phyloP scores from a whole-genome alignment of 2,888 invertebrate genomes.

The Eristalis intricaria region DNA sequence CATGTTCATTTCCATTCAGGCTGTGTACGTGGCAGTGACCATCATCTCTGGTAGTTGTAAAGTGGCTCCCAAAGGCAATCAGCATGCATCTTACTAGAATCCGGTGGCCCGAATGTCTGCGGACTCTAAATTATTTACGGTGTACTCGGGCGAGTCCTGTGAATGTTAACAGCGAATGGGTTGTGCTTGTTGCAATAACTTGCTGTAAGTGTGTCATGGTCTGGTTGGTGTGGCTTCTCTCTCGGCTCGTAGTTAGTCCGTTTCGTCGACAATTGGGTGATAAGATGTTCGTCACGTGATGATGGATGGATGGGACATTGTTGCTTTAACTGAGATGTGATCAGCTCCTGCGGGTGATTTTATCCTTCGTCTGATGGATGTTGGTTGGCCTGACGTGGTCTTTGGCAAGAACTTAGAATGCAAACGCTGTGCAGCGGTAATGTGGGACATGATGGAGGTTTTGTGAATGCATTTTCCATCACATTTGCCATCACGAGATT shows the following conservation, averaged over 20 bases:
- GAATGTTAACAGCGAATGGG: constrained; percentile 63
- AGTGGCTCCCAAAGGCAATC: constrained; percentile 72
- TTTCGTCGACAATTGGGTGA: constrained; percentile 49
- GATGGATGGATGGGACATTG: constrained; percentile 15
- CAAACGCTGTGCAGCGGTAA: neutral
- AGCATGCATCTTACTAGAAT: constrained; percentile 69
- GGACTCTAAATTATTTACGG: constrained; percentile 63
- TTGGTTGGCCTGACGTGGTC: too few species aligned
- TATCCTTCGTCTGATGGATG: neutral
- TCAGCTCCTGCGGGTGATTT: neutral
- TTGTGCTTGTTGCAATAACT: constrained; percentile 66
- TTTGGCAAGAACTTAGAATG: neutral
- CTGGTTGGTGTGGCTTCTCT: constrained; percentile 44
- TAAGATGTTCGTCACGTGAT: constrained; percentile 64
- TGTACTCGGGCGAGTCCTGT: constrained; percentile 32
- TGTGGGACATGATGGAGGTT: neutral
- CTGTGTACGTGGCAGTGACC: constrained; percentile 67
- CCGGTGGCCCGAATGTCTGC: constrained; percentile 41
- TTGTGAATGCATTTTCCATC: neutral
- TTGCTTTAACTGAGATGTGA: neutral
- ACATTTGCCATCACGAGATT: neutral
- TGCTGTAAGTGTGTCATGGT: constrained; percentile 46
- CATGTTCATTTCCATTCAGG: constrained; percentile 68
- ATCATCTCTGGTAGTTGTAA: constrained; percentile 52
- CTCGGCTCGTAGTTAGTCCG: neutral